phyloP scores from a whole-genome alignment of 2,113 vertebrate genomes.

The Copsychus sechellarum region DNA sequence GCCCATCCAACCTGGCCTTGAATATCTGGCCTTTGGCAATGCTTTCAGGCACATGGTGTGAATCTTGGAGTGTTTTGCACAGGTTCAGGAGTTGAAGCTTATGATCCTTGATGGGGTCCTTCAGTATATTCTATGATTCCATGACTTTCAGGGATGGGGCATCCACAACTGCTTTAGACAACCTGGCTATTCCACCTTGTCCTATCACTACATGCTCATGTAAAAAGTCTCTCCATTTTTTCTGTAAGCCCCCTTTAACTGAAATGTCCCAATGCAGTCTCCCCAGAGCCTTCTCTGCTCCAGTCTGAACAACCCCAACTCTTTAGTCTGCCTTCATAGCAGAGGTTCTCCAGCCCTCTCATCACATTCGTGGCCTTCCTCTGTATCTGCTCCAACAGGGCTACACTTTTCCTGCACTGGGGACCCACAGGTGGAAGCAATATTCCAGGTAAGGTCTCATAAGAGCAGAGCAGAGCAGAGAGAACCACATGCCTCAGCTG shows the following conservation, averaged over 20 bases:
- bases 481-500: not conserved
- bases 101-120: not conserved
- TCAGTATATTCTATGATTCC: not conserved
- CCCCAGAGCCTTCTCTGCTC: not conserved
- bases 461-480: not conserved
- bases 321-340: not conserved
- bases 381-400: not conserved
- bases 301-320: not conserved
- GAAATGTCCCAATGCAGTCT: not conserved
- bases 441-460: not conserved
- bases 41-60: not conserved
- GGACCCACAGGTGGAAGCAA: not conserved
- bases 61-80: not conserved
- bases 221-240: not conserved
- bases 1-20: not conserved
- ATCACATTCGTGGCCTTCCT: not conserved
- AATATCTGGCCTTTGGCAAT: not conserved
- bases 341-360: not conserved
- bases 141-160: not conserved
- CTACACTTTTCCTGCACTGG: not conserved
- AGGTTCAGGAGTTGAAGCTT: not conserved
- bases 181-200: not conserved
- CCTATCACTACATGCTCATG: accelerated
- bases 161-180: not conserved
- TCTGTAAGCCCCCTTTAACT: not conserved